Percentiles rank a stretch among this genome's conserved stretches.
Conservation (phyloP, 1,140 invertebrate species). For the Drosophila orena region DNA sequence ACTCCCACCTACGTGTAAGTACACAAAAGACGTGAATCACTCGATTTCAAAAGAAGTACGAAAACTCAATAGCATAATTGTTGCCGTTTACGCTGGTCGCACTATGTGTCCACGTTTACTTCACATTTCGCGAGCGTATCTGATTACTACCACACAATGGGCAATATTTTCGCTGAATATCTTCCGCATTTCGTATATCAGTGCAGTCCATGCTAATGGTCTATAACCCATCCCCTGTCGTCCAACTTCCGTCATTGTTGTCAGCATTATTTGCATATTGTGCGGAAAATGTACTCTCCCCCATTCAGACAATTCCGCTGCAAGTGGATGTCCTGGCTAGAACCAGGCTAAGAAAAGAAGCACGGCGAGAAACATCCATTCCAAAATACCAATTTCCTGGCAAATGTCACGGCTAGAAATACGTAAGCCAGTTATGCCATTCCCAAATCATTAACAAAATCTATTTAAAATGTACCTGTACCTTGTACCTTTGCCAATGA, state of each 20-base stretch:
- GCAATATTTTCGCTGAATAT: conserved; percentile 51
- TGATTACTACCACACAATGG: conserved; percentile 65
- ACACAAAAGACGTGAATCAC: conserved; percentile 5
- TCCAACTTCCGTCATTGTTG: conserved; percentile 64
- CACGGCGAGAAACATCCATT: not conserved
- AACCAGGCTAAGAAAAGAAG: conserved; percentile 23
- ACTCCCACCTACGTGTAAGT: not conserved
- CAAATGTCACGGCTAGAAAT: no score
- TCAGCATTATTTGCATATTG: conserved; percentile 82
- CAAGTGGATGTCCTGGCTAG: conserved; percentile 50
- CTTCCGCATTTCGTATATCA: conserved; percentile 51
- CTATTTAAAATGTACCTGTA: no score
- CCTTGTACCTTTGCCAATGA: conserved; percentile 74
- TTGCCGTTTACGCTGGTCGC: conserved; percentile 56
- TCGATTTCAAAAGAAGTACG: not conserved
- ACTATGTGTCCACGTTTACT: conserved; percentile 55
- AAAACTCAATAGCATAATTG: conserved; percentile 73
- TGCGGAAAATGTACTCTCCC: conserved; percentile 71
- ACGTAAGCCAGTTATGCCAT: not conserved
- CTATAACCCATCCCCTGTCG: conserved; percentile 15
- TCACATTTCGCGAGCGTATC: conserved; percentile 59
- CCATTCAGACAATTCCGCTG: conserved; percentile 55
- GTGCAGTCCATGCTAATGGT: conserved; percentile 71
- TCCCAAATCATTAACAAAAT: no score
- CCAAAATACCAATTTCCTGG: not conserved